Conservation (phyloP, 2,888 invertebrate species). For the Choreutis nemorana region DNA sequence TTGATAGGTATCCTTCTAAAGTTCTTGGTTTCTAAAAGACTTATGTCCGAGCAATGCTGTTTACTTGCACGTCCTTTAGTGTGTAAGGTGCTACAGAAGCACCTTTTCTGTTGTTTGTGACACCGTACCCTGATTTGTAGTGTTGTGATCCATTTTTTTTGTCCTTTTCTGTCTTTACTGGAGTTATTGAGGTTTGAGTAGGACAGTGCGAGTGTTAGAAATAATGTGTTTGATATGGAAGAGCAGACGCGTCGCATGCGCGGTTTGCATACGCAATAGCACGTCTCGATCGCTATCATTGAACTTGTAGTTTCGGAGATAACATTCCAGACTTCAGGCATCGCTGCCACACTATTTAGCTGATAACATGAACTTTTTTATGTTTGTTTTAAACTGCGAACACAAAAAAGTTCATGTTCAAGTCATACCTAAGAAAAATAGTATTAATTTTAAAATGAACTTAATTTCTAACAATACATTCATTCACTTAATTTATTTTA, state of each 20-base stretch:
- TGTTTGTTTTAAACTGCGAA: too few species aligned
- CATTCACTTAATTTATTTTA: too few species aligned
- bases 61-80: slow-evolving; percentile 32
- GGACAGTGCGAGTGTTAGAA: slow-evolving; percentile 23
- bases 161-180: slow-evolving; percentile 22
- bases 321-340: slow-evolving; percentile 16
- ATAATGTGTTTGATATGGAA: slow-evolving; percentile 48
- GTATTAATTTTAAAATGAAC: too few species aligned
- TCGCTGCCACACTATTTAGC: too few species aligned
- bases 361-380: slow-evolving; percentile 12
- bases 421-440: too few species aligned
- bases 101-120: slow-evolving; percentile 63
- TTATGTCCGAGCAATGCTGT: slow-evolving; percentile 27
- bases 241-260: slow-evolving; percentile 33
- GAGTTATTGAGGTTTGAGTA: slow-evolving; percentile 18
- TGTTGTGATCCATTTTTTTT: slow-evolving; percentile 38
- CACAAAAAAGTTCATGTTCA: too few species aligned
- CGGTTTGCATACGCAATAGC: slow-evolving; percentile 43
- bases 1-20: slow-evolving; percentile 51
- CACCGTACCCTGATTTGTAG: slow-evolving; percentile 55
- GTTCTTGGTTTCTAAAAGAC: slow-evolving; percentile 28
- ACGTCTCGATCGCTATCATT: slow-evolving; percentile 41
- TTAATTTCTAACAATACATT: too few species aligned
- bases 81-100: slow-evolving; percentile 21
- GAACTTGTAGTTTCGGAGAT: slow-evolving; percentile 50